Evolutionary conservation across 1,140 invertebrate genomes (phyloP).

Genomic region (Acarapis woodi): DNA sequence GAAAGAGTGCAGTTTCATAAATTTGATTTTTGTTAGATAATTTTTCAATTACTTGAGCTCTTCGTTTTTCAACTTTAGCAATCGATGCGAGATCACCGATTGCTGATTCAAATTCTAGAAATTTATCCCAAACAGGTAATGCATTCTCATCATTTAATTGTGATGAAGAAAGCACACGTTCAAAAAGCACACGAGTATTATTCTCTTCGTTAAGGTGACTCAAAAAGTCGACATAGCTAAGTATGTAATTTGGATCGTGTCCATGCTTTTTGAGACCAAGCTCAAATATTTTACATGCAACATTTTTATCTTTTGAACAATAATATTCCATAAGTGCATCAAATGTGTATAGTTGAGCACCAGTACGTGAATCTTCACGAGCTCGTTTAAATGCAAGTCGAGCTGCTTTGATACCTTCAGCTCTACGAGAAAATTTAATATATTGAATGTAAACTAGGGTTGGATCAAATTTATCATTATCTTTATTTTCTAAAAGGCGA

Average conservation of each 20-base stretch:
- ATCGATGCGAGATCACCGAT: constrained; percentile 94
- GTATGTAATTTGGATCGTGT: constrained; percentile 70
- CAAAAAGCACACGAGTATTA: constrained; percentile 89
- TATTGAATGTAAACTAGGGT: constrained; percentile 92
- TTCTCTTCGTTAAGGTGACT: constrained; percentile 98
- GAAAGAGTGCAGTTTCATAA: constrained; percentile 60
- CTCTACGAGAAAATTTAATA: constrained; percentile 89
- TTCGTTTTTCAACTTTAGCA: constrained; percentile 78
- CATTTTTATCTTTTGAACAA: constrained; percentile 93
- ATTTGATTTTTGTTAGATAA: constrained; percentile 20
- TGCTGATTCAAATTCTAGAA: constrained; percentile 91
- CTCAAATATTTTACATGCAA: constrained; percentile 93
- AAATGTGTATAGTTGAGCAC: constrained; percentile 78
- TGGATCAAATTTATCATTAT: constrained; percentile 58
- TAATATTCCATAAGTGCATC: constrained; percentile 98
- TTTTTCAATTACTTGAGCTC: constrained; percentile 67
- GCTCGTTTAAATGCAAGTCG: constrained; percentile 78
- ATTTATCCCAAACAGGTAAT: constrained; percentile 92
- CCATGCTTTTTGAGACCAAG: constrained; percentile 86
- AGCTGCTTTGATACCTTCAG: constrained; percentile 90
- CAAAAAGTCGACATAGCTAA: constrained; percentile 86
- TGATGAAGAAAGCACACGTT: constrained; percentile 77
- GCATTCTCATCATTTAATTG: constrained; percentile 67
- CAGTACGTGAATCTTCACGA: constrained; percentile 53
- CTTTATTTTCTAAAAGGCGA: constrained; percentile 43